These are phyloP conservation scores for Drosophila algonquin DNA, from an alignment of 2,888 invertebrate genomes.

Conservation along the genomic window DNA sequence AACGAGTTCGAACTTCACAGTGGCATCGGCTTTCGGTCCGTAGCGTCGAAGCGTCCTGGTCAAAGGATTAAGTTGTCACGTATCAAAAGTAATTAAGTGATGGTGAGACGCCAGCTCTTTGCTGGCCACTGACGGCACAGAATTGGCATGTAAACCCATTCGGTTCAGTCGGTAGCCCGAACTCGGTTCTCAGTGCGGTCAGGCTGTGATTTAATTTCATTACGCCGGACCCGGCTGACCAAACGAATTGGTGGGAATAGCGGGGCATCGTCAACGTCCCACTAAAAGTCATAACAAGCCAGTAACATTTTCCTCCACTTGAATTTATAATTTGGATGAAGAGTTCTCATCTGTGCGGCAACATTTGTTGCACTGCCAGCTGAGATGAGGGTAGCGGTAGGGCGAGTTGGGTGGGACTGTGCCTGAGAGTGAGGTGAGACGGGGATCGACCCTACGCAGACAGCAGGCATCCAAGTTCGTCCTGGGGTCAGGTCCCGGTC, in stretches of 20 bases:
- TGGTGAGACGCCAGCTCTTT: constrained; percentile 24
- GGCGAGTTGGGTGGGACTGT: too few species aligned
- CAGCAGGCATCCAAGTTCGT: constrained; percentile 9
- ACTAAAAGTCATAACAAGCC: constrained; percentile 1
- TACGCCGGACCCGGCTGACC: constrained; percentile 42
- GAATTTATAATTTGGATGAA: constrained; percentile 3
- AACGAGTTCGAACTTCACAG: background rate
- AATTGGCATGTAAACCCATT: constrained; percentile 47
- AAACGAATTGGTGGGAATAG: constrained; percentile 27
- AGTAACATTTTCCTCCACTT: constrained; percentile 5
- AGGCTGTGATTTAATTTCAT: constrained; percentile 65
- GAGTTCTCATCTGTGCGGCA: constrained; percentile 20
- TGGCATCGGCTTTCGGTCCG: constrained; percentile 47
- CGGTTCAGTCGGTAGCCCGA: constrained; percentile 34
- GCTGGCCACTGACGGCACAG: constrained; percentile 15
- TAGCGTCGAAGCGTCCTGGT: constrained; percentile 15
- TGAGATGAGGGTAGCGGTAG: too few species aligned
- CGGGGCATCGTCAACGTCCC: background rate
- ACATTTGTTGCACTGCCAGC: constrained; percentile 4
- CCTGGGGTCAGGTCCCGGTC: constrained; percentile 7
- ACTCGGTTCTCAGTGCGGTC: constrained; percentile 28
- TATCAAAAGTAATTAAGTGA: constrained; percentile 71
- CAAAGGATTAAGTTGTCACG: constrained; percentile 67
- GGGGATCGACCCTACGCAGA: constrained; percentile 2
- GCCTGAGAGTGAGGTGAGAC: too few species aligned